Evolutionary conservation across 2,888 invertebrate species (phyloP).

Genomic region (Xestoiulus laeticollis): DNA sequence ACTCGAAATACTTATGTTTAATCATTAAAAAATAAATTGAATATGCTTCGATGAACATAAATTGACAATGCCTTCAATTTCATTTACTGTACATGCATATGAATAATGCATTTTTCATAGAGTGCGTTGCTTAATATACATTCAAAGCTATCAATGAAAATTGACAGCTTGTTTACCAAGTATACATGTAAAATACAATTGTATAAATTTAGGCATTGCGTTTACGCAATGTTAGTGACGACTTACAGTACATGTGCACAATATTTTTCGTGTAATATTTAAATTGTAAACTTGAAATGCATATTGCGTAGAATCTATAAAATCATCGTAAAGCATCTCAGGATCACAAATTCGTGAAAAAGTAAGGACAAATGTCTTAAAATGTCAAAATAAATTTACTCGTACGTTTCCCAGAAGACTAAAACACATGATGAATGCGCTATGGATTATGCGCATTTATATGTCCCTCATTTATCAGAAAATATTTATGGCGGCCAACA

Average conservation of each 20-base stretch:
- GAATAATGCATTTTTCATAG: too few species aligned
- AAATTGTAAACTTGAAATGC: not conserved
- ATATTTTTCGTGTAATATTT: not conserved
- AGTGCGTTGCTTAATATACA: too few species aligned
- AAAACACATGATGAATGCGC: conserved; percentile 18
- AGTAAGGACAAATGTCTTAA: not conserved
- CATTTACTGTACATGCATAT: too few species aligned
- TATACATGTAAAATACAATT: too few species aligned
- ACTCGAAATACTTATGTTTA: too few species aligned
- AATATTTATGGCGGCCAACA: not conserved
- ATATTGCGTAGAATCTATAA: not conserved
- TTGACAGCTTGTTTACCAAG: too few species aligned
- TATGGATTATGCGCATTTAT: not conserved
- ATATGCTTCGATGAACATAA: too few species aligned
- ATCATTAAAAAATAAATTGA: too few species aligned
- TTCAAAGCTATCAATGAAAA: too few species aligned
- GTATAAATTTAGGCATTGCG: too few species aligned
- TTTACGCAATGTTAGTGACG: not conserved
- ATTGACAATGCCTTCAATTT: too few species aligned
- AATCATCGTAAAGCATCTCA: not conserved
- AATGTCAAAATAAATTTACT: conserved; percentile 19
- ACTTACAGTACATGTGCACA: not conserved
- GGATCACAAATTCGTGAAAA: not conserved
- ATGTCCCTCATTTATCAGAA: not conserved
- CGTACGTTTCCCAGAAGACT: not conserved